A percentile compares a stretch with the other conserved stretches of the same genome.
Evolutionary conservation across 2,113 vertebrate species (phyloP).

Genomic region (Seriola rivoliana): DNA sequence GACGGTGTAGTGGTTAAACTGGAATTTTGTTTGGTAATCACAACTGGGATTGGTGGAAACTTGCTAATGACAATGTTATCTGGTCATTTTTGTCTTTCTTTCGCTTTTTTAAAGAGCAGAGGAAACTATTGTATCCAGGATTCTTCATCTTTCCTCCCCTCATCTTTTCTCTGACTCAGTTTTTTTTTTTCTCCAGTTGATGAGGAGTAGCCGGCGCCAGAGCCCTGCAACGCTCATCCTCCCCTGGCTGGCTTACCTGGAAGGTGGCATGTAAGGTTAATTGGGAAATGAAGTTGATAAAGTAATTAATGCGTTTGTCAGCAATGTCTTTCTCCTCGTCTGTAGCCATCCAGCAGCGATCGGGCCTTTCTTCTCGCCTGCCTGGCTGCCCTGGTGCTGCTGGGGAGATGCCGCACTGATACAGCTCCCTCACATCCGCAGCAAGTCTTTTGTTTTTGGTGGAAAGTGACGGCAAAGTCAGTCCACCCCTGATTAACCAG

Average conservation of each 20-base stretch:
- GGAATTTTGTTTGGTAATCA: slow-evolving; percentile 67
- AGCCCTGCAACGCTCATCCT: slow-evolving; percentile 37
- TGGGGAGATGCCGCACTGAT: slow-evolving; percentile 66
- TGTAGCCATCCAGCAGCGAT: slow-evolving; percentile 60
- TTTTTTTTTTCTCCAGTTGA: slow-evolving; percentile 30
- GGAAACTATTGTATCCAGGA: slow-evolving; percentile 66
- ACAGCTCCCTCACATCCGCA: slow-evolving; percentile 46
- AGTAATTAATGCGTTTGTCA: slow-evolving; percentile 86
- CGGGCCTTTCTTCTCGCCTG: slow-evolving; percentile 49
- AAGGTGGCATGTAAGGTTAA: slow-evolving; percentile 82
- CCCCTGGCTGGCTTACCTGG: slow-evolving; percentile 69
- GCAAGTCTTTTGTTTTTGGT: slow-evolving; percentile 58
- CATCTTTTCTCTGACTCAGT: slow-evolving; percentile 56
- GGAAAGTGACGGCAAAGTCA: slow-evolving; percentile 42
- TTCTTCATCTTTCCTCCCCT: slow-evolving; percentile 53
- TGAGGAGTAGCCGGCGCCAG: slow-evolving; percentile 38
- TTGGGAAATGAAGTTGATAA: slow-evolving; percentile 81
- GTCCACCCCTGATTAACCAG: slow-evolving; percentile 59
- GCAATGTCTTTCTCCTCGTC: slow-evolving; percentile 78
- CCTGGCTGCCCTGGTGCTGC: slow-evolving; percentile 63
- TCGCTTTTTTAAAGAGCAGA: slow-evolving; percentile 47
- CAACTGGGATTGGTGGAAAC: slow-evolving; percentile 27
- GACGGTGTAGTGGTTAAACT: slow-evolving; percentile 68
- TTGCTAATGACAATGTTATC: slow-evolving; percentile 70
- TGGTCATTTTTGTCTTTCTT: slow-evolving; percentile 52